Conservation (phyloP, 1,140 invertebrate species). For the Harpegnathos saltator region DNA sequence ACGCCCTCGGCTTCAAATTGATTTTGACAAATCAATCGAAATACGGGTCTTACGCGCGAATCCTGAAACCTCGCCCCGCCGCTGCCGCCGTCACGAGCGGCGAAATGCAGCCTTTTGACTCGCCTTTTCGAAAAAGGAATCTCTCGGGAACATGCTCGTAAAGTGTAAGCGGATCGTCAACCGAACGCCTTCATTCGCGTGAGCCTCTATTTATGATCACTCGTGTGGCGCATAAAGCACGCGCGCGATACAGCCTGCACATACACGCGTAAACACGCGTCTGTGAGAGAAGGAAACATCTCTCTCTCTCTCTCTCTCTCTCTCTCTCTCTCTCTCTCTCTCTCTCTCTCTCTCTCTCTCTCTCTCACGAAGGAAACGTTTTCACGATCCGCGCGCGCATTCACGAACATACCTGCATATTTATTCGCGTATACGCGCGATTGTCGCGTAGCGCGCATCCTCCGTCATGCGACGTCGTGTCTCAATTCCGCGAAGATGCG, state of each 20-base stretch:
- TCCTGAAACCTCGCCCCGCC: no score
- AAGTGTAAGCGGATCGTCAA: slow-evolving; percentile 41
- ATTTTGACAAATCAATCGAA: slow-evolving; percentile 66
- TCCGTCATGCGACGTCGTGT: background rate
- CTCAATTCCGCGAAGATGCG: background rate
- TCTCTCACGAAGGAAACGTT: no score
- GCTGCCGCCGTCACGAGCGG: background rate
- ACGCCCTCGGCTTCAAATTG: slow-evolving; percentile 39
- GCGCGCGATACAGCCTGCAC: no score
- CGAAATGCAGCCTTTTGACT: slow-evolving; percentile 22
- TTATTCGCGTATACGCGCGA: background rate
- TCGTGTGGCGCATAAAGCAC: background rate
- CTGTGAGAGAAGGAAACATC: no score
- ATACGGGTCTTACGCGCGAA: background rate
- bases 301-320: no score
- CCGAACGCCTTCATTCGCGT: slow-evolving; percentile 13
- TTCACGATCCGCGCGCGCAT: no score
- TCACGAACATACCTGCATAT: background rate
- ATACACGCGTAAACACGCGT: no score
- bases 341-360: no score
- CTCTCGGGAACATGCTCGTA: slow-evolving; percentile 49
- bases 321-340: no score
- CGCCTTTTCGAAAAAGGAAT: slow-evolving; percentile 11
- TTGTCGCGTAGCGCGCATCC: background rate
- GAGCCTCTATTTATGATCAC: background rate